Base-by-base conservation (phyloP, 2,888 invertebrate genomes). In the Chouioia cunea region DNA sequence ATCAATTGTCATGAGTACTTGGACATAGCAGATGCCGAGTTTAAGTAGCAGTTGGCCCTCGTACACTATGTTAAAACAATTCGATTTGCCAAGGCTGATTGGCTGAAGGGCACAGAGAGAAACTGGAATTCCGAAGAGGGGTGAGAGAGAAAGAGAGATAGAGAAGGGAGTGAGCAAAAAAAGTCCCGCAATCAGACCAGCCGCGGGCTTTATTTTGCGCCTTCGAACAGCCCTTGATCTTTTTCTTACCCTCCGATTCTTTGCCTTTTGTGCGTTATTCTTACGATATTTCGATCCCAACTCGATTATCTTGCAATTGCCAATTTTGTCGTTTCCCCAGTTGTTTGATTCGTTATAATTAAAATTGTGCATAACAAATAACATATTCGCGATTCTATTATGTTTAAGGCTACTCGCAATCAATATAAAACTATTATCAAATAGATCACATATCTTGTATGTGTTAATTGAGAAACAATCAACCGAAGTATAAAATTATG, bases 31-130 rank as follows among this genome's bases (percentile, higher is more conserved):
- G 84, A 85, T 85, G 85, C 80, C 77, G 76, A 71, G 76, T 77
- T 80, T 84, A 83, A 84, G 82, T 82, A 81, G 85, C 85, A 85
- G 84, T 84, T 83, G 85, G 83, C 80, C 81, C 80, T 80, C 78
- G 79, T 76, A 12, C 75, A 78, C 78, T 76, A 75, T 75, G 82
- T 82, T 81, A 83, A 36, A 85, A 81, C 83, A 84, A 85, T 85
- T 83, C 80, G 82, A 85, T 85, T 85, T 83, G 76, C 74, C 73
- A 67, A 65, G 75, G 75, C 77, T 85, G 85, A 85, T 85, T 85
- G 84, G 79, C 60, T 22, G 53, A 62, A 65, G 66, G 64, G 50
- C 65, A 70, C 62, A 71, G 47, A 69, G 68, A 65, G 57, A 47
- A 23, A 48, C 16, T 4, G 27, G 50, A 22, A 54, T 27, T 22